Percentiles rank a stretch among this genome's conserved stretches.
Evolutionary conservation across 2,888 invertebrate genomes (phyloP).

Genomic region (Eulithis testata): DNA sequence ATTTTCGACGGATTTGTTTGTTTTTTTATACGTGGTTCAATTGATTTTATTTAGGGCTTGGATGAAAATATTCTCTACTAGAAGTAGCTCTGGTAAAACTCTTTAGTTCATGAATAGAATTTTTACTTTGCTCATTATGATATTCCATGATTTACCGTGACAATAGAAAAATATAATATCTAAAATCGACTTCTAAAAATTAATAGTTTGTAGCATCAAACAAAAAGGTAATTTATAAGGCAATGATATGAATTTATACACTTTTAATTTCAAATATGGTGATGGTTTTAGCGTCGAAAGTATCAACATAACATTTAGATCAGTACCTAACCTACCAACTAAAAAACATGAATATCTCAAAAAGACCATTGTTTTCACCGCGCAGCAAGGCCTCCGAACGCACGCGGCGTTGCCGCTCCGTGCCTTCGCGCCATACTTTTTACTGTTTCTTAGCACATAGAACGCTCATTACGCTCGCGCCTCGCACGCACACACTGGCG

Average conservation of each 20-base stretch:
- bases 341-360: slow-evolving; percentile 58
- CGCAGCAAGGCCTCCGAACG: slow-evolving; percentile 71
- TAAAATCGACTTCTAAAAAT: too few relatives aligned
- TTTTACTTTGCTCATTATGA: background rate
- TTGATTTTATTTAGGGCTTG: slow-evolving; percentile 47
- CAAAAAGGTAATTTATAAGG: too few relatives aligned
- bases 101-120: background rate
- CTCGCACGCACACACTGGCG: slow-evolving; percentile 63
- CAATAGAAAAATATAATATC: background rate
- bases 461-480: slow-evolving; percentile 75
- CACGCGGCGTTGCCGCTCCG: slow-evolving; percentile 78
- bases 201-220: too few relatives aligned
- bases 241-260: too few relatives aligned
- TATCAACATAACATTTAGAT: too few relatives aligned
- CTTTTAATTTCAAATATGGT: too few relatives aligned
- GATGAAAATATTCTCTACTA: slow-evolving; percentile 7
- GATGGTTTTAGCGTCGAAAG: too few relatives aligned
- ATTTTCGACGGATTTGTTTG: slow-evolving; percentile 71
- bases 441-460: slow-evolving; percentile 85
- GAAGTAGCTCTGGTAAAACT: slow-evolving; percentile 10
- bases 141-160: background rate
- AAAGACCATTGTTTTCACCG: slow-evolving; percentile 79
- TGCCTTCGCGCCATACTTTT: slow-evolving; percentile 84
- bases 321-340: slow-evolving; percentile 33
- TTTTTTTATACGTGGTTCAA: slow-evolving; percentile 59